Percentiles rank a stretch among this genome's conserved stretches.
Evolutionary conservation across 30 jellyfish, hydroid and myxozoan species (phyloP).

Genomic region (Hydractinia symbiolongicarpus): DNA sequence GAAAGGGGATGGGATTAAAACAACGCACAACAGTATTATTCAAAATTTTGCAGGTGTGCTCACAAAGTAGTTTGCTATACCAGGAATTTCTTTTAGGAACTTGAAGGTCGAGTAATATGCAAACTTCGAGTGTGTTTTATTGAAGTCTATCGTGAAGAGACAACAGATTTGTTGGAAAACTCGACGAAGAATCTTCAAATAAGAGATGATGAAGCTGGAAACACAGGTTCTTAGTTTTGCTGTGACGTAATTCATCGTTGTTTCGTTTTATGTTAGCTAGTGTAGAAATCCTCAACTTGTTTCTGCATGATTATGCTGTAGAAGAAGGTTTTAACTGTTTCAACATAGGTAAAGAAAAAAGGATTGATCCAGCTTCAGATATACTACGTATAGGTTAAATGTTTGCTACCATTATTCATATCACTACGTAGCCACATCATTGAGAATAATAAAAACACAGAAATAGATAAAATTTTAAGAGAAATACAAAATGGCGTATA

Average conservation of each 20-base stretch:
- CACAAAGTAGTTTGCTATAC: background rate
- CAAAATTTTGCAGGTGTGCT: background rate
- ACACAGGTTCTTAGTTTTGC: constrained; percentile 37
- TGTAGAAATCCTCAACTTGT: background rate
- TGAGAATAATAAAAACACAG: too few relatives aligned
- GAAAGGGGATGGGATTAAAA: too few relatives aligned
- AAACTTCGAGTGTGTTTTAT: constrained; percentile 65
- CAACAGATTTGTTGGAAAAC: constrained; percentile 59
- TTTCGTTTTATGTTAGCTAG: background rate
- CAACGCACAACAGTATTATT: too few relatives aligned
- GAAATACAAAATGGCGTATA: too few relatives aligned
- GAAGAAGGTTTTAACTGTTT: too few relatives aligned
- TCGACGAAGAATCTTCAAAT: constrained; percentile 57
- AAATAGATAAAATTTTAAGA: too few relatives aligned
- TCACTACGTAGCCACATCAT: too few relatives aligned
- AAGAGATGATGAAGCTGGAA: constrained; percentile 87
- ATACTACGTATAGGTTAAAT: too few relatives aligned
- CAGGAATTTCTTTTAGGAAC: background rate
- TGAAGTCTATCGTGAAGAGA: constrained; percentile 85
- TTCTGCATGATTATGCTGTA: background rate
- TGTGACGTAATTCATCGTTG: too few relatives aligned
- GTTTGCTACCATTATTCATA: too few relatives aligned
- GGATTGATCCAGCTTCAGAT: too few relatives aligned
- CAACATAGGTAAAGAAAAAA: too few relatives aligned
- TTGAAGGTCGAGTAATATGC: constrained; percentile 29